Percentiles rank a stretch among this genome's conserved stretches.
Conservation (phyloP, 2,113 vertebrate species). For the Micromys minutus region DNA sequence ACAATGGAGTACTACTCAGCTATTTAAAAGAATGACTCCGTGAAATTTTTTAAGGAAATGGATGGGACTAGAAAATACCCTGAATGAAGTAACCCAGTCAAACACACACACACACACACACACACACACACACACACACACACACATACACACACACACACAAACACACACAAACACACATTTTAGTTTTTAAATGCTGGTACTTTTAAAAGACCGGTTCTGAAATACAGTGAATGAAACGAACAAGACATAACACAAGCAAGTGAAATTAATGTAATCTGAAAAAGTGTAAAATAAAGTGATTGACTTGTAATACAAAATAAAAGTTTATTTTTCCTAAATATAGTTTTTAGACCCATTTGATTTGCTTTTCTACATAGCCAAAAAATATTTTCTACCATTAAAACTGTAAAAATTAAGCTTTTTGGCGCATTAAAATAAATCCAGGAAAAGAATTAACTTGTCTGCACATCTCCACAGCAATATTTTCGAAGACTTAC, state of each 20-base stretch:
- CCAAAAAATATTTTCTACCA: not conserved
- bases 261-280: not conserved
- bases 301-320: not conserved
- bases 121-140: no score
- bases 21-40: no score
- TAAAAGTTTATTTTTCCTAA: not conserved
- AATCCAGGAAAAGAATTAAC: not conserved
- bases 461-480: not conserved
- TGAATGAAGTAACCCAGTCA: no score
- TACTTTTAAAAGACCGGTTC: not conserved
- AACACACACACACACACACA: no score
- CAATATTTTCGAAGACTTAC: not conserved
- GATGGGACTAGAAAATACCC: no score
- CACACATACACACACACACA: no score
- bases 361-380: not conserved
- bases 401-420: not conserved
- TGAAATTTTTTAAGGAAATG: no score
- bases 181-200: not conserved
- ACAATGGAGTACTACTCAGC: no score
- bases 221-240: not conserved
- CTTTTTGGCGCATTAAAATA: not conserved
- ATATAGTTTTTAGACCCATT: not conserved
- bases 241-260: not conserved
- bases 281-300: not conserved
- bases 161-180: no score